Evolutionary conservation across 2,888 invertebrate species (phyloP), one percentile per base, ranked within the genome.

Genomic region (Noctua janthina): DNA sequence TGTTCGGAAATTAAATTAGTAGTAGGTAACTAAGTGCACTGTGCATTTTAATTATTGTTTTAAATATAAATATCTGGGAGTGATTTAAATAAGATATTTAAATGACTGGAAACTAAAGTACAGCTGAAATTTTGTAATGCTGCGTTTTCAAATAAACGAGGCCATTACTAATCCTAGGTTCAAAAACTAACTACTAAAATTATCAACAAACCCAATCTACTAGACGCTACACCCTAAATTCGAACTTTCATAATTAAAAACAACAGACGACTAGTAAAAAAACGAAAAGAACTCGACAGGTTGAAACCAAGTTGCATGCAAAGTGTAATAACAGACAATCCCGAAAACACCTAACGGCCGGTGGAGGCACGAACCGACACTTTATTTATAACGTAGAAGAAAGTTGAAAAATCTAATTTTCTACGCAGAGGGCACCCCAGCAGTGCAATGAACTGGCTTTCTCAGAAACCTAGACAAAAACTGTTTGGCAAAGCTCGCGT

Each of bases 391-490:
- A 80, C 82, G 79, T 82, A 82, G 81, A 80, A 78, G 82, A 80
- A 78, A 92, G 92, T 92, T 92, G 87, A 93, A 93, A 91, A 90
- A 90, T 91, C 90, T 89, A 92, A 92, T 93, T 92, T 89, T 91
- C 89, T 90, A 87, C 88, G 90, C 90, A 93, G 93, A 94, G 94
- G 94, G 91, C 94, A 92, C 87, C 83, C 84, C 81, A 94, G 93
- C 93, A 93, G 95, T 91, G 90, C 94, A 91, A 73, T 93, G 94
- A 95, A 94, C 95, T 90, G 90, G 79, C 71, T 89, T 93, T 95
- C 94, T 91, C 78, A 92, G 94, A 95, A 95, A 91, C 92, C 92
- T 94, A 95, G 94, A 94, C 92, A 92, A 94, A 92, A 94, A 92
- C 88, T 82, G 91, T 94, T 96, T 96, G 96, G 96, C 95, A 95